Conservation (phyloP, 2,113 vertebrate genomes). For the Tachuris rubrigastra region DNA sequence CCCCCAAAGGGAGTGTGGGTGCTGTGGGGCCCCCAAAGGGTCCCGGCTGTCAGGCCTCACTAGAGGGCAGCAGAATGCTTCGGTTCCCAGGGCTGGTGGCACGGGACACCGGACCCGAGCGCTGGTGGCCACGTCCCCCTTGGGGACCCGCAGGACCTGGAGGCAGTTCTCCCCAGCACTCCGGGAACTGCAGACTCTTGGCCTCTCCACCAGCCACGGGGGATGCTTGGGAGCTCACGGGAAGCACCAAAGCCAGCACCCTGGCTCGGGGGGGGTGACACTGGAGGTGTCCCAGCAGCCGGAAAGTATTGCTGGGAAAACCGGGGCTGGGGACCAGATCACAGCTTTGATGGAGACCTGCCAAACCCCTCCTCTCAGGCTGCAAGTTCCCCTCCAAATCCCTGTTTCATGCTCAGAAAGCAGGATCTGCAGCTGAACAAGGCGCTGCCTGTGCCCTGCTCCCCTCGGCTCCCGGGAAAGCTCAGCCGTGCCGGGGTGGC, state of each 20-base stretch:
- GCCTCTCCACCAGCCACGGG: accelerated
- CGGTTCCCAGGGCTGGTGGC: not conserved
- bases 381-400: not conserved
- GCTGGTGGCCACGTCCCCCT: not conserved
- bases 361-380: not conserved
- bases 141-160: not conserved
- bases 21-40: not conserved
- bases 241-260: not conserved
- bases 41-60: not conserved
- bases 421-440: accelerated
- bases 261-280: not conserved
- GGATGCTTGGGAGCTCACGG: no score
- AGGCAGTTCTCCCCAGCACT: not conserved
- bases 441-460: not conserved
- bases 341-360: not conserved
- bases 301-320: not conserved
- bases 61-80: constrained; percentile 55
- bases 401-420: not conserved
- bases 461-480: no score
- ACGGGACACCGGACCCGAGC: accelerated
- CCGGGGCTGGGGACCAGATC: not conserved
- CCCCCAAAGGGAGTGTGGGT: not conserved
- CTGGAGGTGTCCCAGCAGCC: not conserved
- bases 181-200: not conserved
- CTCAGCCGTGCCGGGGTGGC: not conserved